Conservation (phyloP, 2,113 vertebrate species). For the Falcunculus frontatus region DNA sequence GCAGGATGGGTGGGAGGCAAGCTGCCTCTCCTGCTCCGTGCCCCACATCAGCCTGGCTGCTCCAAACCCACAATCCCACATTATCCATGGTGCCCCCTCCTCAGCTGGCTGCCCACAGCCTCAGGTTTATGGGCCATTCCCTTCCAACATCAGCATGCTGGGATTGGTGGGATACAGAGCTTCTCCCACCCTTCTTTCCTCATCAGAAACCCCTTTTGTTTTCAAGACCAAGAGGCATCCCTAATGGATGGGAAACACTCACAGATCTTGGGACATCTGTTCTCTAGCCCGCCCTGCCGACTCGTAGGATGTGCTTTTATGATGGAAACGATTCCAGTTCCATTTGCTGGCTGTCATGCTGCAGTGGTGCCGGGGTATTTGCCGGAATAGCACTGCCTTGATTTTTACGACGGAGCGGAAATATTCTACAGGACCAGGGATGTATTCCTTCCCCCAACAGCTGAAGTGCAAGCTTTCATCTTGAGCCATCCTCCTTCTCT, state of each 20-base stretch:
- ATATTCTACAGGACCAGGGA: not conserved
- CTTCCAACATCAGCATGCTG: not conserved
- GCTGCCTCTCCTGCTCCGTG: not conserved
- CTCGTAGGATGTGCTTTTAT: not conserved
- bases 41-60: not conserved
- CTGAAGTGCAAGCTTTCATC: conserved; percentile 2
- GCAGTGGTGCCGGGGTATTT: not conserved
- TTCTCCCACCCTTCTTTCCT: not conserved
- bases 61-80: accelerated
- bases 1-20: not conserved
- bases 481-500: not conserved
- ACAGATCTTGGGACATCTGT: not conserved
- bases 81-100: not conserved
- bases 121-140: not conserved
- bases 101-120: not conserved
- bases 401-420: not conserved
- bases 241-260: not conserved
- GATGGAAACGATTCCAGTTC: not conserved
- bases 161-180: not conserved
- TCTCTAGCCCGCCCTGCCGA: accelerated
- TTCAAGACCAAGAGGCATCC: not conserved
- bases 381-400: not conserved
- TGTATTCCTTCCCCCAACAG: not conserved
- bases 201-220: not conserved
- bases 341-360: not conserved